Base-by-base conservation (phyloP, 2,888 invertebrate species). In the Agelastica alni region DNA sequence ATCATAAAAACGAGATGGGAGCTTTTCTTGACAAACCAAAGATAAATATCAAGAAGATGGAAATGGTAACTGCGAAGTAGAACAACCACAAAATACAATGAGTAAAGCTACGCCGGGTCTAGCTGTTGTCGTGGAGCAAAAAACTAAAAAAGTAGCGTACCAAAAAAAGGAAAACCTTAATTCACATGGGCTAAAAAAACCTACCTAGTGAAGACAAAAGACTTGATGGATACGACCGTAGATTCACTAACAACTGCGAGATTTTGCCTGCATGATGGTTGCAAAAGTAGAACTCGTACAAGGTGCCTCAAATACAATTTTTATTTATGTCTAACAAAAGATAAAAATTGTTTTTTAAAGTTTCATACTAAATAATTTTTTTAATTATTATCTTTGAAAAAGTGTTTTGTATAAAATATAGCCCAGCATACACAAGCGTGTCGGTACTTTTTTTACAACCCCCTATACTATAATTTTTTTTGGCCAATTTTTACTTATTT, bases 11-110 rank as follows among this genome's bases (percentile, higher is more conserved):
- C 53, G 82, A 80, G 75, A 98, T 98, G 98, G 98, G 98, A 81
- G 93, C 95, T 78, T 96, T 98, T 86, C 86, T 98, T 80, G 97
- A 97, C 79, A 97, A 97, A 83, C 98, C 99, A 74, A 95, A 72
- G 95, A 93, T 73, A 99, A 98, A 82, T 90, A 91, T 80, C 95
- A 95, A 81, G 95, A 96, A 79, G 85, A 84, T 74, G 98, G 98
- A n/a, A n/a, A n/a, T n/a, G 22, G 7, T 22, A 22, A 22, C 7
- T 22, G 22, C 22, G 22, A 22, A 22, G 7, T 22, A 22, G 22
- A 7, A 22, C 22, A 22, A 22, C 22, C 22, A 22, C 22, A 22
- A 22, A 22, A 22, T 22, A 22, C 22, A 22, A 7, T 22, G 22
- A 22, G 22, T 22, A 7, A 22, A 22, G 4, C 22, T 22, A 22